Conservation (phyloP, 2,797 vertebrate genomes). For the Malacoraja senta region DNA sequence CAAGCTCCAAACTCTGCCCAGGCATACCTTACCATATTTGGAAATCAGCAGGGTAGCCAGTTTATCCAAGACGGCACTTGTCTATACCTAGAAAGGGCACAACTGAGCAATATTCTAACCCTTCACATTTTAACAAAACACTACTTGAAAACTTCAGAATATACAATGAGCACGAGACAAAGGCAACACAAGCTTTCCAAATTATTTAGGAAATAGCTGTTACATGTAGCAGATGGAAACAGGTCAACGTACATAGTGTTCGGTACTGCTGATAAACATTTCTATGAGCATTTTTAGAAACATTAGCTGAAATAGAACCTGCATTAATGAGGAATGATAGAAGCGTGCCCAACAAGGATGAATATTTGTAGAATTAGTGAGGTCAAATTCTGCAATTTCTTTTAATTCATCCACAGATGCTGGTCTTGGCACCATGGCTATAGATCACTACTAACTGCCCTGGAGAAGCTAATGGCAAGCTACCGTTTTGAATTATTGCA, state of each 20-base stretch:
- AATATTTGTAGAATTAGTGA: background rate
- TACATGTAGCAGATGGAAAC: background rate
- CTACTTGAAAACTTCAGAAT: conserved; percentile 8
- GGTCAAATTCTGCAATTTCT: background rate
- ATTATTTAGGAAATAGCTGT: background rate
- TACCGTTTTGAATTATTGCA: no score
- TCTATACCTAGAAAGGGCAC: conserved; percentile 35
- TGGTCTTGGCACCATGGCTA: no score
- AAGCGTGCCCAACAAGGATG: background rate
- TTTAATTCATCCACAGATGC: no score
- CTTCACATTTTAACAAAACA: conserved; percentile 4
- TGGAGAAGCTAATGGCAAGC: no score
- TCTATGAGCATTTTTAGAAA: background rate
- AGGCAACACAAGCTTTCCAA: background rate
- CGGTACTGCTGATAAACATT: background rate
- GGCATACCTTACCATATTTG: conserved; percentile 73
- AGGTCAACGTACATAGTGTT: conserved; percentile 14
- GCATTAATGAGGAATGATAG: background rate
- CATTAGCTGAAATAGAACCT: background rate
- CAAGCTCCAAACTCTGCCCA: conserved; percentile 26
- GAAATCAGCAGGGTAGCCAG: conserved; percentile 45
- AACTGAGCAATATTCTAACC: conserved; percentile 17
- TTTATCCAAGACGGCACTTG: background rate
- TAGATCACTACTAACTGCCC: no score
- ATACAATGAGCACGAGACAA: conserved; percentile 8